A percentile compares a stretch with the other conserved stretches of the same genome.
These are phyloP conservation scores for Charanyca ferruginea DNA, from an alignment of 2,888 invertebrate genomes.

Conservation along the genomic window DNA sequence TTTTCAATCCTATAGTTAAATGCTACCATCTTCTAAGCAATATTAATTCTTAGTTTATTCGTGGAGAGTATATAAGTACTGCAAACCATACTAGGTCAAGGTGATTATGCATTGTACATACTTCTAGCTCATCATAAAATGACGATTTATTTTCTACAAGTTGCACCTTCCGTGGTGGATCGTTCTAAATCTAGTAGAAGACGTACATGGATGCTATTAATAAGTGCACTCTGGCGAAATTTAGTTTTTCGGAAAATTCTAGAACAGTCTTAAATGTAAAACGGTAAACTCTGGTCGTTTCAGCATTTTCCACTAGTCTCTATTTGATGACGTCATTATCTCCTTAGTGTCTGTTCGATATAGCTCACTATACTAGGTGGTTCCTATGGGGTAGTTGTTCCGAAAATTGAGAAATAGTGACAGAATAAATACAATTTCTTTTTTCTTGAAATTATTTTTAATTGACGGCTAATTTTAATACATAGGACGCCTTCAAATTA, in stretches of 20 bases:
- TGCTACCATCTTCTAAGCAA: not conserved
- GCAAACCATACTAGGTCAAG: not conserved
- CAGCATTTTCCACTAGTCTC: not conserved
- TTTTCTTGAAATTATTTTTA: too few species aligned
- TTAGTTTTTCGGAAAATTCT: slow-evolving; percentile 20
- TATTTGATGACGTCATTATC: not conserved
- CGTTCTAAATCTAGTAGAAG: not conserved
- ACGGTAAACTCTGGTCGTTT: not conserved
- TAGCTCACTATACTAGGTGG: too few species aligned
- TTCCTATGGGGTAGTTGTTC: too few species aligned
- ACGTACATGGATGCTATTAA: slow-evolving; percentile 24
- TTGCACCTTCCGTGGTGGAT: not conserved
- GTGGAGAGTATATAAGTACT: not conserved
- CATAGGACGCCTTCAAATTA: too few species aligned
- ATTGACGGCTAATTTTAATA: too few species aligned
- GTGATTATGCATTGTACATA: not conserved
- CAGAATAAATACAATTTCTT: too few species aligned
- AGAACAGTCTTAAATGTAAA: slow-evolving; percentile 4
- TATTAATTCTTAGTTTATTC: not conserved
- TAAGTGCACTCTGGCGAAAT: slow-evolving; percentile 8
- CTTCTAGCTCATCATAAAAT: not conserved
- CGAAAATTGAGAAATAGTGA: too few species aligned
- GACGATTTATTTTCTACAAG: not conserved
- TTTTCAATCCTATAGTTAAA: not conserved
- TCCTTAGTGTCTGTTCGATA: not conserved